Percentiles rank a stretch among this genome's conserved stretches.
Conservation (phyloP, 2,113 vertebrate species). For the Cottus gobio region DNA sequence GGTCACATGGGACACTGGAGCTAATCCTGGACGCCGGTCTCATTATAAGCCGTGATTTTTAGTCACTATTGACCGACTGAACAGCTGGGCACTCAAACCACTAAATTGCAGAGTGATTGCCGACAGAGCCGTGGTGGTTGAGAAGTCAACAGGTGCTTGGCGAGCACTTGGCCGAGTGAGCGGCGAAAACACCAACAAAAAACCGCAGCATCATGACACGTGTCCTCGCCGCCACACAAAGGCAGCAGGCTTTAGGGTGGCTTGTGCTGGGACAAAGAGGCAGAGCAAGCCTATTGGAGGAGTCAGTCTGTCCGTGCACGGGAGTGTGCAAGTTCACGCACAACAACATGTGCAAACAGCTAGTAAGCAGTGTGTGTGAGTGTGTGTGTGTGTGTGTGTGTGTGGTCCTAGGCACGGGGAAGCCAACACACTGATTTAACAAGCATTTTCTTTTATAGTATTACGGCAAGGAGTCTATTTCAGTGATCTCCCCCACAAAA, state of each 20-base stretch:
- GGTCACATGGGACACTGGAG: not conserved
- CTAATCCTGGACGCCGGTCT: not conserved
- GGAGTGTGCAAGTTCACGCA: conserved; percentile 19
- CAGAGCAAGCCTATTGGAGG: conserved; percentile 36
- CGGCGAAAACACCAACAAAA: conserved; percentile 38
- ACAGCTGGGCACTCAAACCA: not conserved
- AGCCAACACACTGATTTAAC: conserved; percentile 2
- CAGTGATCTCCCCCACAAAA: not conserved
- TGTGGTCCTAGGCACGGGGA: not conserved
- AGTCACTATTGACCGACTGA: not conserved
- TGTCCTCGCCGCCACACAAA: conserved; percentile 25
- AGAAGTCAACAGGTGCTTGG: conserved; percentile 49
- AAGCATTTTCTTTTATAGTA: not conserved
- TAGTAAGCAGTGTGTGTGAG: conserved; percentile 5
- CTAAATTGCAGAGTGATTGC: conserved; percentile 1
- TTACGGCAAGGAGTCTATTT: not conserved
- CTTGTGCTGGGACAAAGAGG: conserved; percentile 40
- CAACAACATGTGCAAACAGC: conserved; percentile 36
- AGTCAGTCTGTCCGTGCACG: not conserved
- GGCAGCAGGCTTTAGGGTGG: conserved; percentile 39
- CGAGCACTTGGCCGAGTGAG: conserved; percentile 20
- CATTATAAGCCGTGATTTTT: not conserved
- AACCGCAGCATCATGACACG: conserved; percentile 30
- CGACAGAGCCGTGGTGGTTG: conserved; percentile 3
- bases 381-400: conserved; percentile 15